Evolutionary conservation across 2,797 vertebrate species (phyloP).

Genomic region (Coilia nasus): DNA sequence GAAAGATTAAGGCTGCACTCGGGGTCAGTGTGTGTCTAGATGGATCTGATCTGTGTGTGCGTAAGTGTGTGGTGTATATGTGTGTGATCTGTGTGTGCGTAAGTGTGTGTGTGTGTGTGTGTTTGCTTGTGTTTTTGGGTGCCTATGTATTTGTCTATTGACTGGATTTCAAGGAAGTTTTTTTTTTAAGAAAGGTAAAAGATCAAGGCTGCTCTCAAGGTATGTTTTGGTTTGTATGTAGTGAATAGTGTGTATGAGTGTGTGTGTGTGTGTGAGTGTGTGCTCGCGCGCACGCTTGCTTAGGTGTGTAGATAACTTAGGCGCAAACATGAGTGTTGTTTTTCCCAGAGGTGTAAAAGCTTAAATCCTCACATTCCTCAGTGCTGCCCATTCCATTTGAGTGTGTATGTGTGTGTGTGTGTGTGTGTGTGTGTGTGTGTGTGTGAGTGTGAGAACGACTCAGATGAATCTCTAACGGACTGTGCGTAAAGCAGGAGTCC

Average conservation of each 20-base stretch:
- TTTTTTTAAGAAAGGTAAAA: too few relatives aligned
- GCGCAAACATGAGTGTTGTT: background rate
- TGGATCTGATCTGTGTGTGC: background rate
- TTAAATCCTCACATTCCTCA: background rate
- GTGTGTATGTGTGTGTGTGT: constrained; percentile 8
- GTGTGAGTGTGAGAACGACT: background rate
- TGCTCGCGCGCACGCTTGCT: background rate
- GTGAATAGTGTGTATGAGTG: too few relatives aligned
- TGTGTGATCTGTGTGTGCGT: too few relatives aligned
- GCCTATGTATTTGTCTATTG: too few relatives aligned
- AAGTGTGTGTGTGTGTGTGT: too few relatives aligned
- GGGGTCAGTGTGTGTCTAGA: background rate
- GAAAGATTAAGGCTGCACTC: background rate
- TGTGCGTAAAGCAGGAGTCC: background rate
- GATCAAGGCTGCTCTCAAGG: too few relatives aligned
- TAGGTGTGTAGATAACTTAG: background rate
- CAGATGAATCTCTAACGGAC: background rate
- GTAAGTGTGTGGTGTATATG: too few relatives aligned
- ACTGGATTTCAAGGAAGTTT: too few relatives aligned
- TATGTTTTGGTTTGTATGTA: too few relatives aligned
- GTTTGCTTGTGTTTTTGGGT: too few relatives aligned
- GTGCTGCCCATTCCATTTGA: background rate
- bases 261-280: background rate
- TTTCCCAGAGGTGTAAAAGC: background rate
- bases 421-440: background rate